Base-by-base conservation (phyloP, 1,140 invertebrate genomes). In the Drosophila kikkawai region DNA sequence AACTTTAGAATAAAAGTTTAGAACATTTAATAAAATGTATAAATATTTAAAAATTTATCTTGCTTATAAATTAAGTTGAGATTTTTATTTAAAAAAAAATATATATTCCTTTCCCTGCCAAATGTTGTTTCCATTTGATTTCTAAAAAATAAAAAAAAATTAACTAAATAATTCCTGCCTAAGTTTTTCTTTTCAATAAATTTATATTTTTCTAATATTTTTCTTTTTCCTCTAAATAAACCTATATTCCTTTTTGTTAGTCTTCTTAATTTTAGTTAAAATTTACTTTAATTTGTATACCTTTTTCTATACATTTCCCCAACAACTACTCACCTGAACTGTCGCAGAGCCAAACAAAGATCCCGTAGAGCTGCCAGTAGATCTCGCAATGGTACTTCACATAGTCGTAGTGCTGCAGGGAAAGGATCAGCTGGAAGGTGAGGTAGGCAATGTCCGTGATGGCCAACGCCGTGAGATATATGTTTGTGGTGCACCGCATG, bases 401-500 rank as follows among this genome's bases (percentile, higher is more conserved):
- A 66, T 94, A 93, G 47, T 92, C 80, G 78, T 96, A 95, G 83
- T 96, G 95, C 68, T 94, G 83, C 41, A 96, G 93, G 0, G 95
- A 96, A 29, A 97, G 92, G 29, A 95, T 93, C 79, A 97, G 94
- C 70, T 95, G 94, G 78, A 95, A 95, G 26, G 96, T 92, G 47
- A 97, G 93, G 91, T 96, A 96, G 29, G 96, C 93, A 51, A 96
- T 93, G 80, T 97, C 96, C 26, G 96, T 95, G 39, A 96, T 94
- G 34, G 96, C 96, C 70, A 97, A 85, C 0, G 96, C 96, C 57
- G 95, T 96, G 78, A 97, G 93, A 92, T 97, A 97, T 75, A 95
- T 94, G 92, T 97, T 96, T 44, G 96, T 97, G 32, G 96, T 96
- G 65, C 95, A 95, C 60, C 95, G 93, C 96, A 97, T 97, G 37